Percentiles rank a stretch among this genome's conserved stretches.
Evolutionary conservation across 2,888 invertebrate species (phyloP).

Genomic region (Cecidostiba fungosa): DNA sequence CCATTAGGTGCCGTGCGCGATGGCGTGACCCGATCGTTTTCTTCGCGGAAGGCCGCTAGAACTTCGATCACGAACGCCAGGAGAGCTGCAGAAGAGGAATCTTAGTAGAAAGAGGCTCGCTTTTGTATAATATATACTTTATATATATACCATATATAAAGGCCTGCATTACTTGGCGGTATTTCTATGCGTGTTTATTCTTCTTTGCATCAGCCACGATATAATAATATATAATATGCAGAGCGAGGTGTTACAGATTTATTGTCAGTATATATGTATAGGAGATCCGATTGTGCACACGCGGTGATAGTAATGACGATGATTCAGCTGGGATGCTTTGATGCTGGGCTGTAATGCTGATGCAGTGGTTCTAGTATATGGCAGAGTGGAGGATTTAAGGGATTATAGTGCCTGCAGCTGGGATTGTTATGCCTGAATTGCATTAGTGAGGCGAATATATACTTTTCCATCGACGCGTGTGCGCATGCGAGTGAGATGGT

Average conservation of each 20-base stretch:
- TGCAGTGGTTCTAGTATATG: background rate
- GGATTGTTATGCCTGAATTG: too few relatives aligned
- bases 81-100: slow-evolving; percentile 6
- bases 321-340: slow-evolving; percentile 27
- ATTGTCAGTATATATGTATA: background rate
- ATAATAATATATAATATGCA: background rate
- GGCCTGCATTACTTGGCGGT: background rate
- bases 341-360: background rate
- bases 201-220: background rate
- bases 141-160: background rate
- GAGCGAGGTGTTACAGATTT: background rate
- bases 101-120: background rate
- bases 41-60: slow-evolving; percentile 32
- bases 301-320: background rate
- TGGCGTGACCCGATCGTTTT: slow-evolving; percentile 73
- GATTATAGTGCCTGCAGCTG: background rate
- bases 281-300: background rate
- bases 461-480: too few relatives aligned
- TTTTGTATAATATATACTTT: background rate
- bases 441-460: too few relatives aligned
- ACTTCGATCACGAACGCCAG: slow-evolving; percentile 6
- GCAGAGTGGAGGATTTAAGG: background rate
- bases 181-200: background rate
- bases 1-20: slow-evolving; percentile 68
- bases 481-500: too few relatives aligned